Base-by-base conservation (phyloP, 2,888 invertebrate species). In the Scaptomyza cyrtandrae region DNA sequence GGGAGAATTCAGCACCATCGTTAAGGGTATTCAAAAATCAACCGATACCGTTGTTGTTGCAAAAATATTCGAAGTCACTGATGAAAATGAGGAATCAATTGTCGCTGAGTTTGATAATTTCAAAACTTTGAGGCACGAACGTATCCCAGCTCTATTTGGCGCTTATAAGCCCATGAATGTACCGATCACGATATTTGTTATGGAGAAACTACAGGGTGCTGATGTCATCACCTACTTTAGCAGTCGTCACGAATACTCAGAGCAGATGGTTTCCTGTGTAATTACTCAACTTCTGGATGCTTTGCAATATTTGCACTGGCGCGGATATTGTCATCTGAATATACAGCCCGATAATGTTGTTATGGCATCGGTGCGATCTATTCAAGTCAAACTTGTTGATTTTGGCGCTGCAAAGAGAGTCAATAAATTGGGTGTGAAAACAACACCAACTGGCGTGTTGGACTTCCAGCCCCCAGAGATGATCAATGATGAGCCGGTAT, bases 261-360 rank as follows among this genome's bases (percentile, higher is more conserved):
- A 99, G 92, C 97, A 98, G 92, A 96, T 96, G 92, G 97, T 99
- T 0, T 96, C 97, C 0, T 95, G 95, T 1, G 95, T 98, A 27
- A 94, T 98, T 44, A 94, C 95, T 3, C 99, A 99, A 93, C 93
- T 98, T 0, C 92, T 98, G 61, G 97, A 98, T 89, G 98, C 95
- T 0, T 93, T 99, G 0, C 98, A 98, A 92, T 99, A 98, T 92
- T 93, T 99, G 43, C 99, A 99, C 92, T 98, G 98, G 96, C 94
- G 97, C 85, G 98, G 98, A 3, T 95, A 95, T 78, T 96, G 96
- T 80, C 97, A 98, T 91, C 93, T 98, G 70, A 96, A 98, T 91
- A 93, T 98, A 52, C 97, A 99, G 91, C 99, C 99, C 0, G 98
- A 98, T 90, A 99, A 99, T 92, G 94, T 99, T 27, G 97, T 98